These are phyloP conservation scores for Drosophila paramelanica DNA, from an alignment of 2,888 invertebrate species.

Conservation along the genomic window DNA sequence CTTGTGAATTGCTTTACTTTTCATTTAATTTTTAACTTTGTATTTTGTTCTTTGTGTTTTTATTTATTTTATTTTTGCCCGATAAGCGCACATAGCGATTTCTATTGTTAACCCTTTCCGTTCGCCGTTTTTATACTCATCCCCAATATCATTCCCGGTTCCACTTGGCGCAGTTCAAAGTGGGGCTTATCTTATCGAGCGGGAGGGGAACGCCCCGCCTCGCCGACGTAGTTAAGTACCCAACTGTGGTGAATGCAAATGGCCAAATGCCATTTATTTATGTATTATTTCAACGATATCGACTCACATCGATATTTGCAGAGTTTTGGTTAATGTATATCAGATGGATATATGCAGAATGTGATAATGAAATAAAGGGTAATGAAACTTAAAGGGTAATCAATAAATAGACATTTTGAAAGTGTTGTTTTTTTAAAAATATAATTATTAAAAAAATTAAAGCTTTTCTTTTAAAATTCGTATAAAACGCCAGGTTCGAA, in stretches of 20 bases:
- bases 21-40: slow-evolving; percentile 1
- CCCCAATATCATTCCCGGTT: slow-evolving; percentile 20
- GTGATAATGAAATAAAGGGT: slow-evolving; percentile 29
- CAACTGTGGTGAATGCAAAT: slow-evolving; percentile 40
- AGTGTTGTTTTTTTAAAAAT: no score
- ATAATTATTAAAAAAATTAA: no score
- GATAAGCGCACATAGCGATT: slow-evolving; percentile 35
- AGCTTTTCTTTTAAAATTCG: no score
- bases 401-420: no score
- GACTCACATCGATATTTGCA: neutral
- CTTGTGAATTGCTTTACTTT: slow-evolving; percentile 27
- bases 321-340: slow-evolving; percentile 28
- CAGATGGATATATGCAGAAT: slow-evolving; percentile 24
- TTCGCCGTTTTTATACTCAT: slow-evolving; percentile 3
- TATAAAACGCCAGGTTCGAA: no score
- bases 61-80: neutral
- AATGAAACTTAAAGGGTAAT: slow-evolving; percentile 7
- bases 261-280: slow-evolving; percentile 15
- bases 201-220: slow-evolving; percentile 2
- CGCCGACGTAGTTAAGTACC: neutral
- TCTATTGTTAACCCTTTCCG: slow-evolving; percentile 20
- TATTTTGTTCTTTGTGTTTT: neutral
- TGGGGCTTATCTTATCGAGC: slow-evolving; percentile 46
- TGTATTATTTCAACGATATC: slow-evolving; percentile 3
- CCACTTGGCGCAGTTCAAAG: slow-evolving; percentile 31